Evolutionary conservation across 2,888 invertebrate genomes (phyloP), one percentile per base, ranked within the genome.

Genomic region (Pimpla rufipes): DNA sequence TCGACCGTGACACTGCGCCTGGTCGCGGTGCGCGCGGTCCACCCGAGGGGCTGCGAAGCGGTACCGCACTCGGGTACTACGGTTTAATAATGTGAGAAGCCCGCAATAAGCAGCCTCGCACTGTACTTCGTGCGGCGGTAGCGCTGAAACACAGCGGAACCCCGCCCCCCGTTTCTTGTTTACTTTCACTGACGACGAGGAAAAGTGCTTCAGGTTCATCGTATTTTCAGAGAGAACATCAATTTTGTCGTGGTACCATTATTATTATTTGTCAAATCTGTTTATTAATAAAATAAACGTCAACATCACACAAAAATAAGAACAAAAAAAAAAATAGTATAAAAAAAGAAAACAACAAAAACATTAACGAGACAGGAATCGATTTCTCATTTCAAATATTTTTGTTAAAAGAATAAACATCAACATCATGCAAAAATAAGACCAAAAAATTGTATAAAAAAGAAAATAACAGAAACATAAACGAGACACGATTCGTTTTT

Each of bases 181-280:
- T 59, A 79, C 82, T 82, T 82, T 82, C 82, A 74, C 82, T 42
- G 29, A 16, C 37, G n/a, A 37, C 45, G 45, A 74, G 50, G 66
- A 71, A 66, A 42, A 10, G 35, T 29, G 21, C 42, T n/a, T n/a
- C n/a, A n/a, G 3, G 40, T 21, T 67, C 42, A 40, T 66, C 40
- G 47, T 37, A 74, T 67, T 64, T 74, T 78, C 73, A 45, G 74
- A 37, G 21, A 57, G 18, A 71, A 37, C 21, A 55, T n/a, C 23
- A 66, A 40, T n/a, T 18, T 71, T 29, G 4, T 70, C n/a, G n/a
- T n/a, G n/a, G n/a, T n/a, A n/a, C n/a, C n/a, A n/a, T n/a, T n/a
- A 50, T 5, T 0, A 3, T 42, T 40, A 23, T 52, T 57, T 52
- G 13, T 55, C 11, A 8, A 55, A 7, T 55, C 21, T 0, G 13